Evolutionary conservation across 2,113 vertebrate genomes (phyloP).

Genomic region (Cacatua alba): DNA sequence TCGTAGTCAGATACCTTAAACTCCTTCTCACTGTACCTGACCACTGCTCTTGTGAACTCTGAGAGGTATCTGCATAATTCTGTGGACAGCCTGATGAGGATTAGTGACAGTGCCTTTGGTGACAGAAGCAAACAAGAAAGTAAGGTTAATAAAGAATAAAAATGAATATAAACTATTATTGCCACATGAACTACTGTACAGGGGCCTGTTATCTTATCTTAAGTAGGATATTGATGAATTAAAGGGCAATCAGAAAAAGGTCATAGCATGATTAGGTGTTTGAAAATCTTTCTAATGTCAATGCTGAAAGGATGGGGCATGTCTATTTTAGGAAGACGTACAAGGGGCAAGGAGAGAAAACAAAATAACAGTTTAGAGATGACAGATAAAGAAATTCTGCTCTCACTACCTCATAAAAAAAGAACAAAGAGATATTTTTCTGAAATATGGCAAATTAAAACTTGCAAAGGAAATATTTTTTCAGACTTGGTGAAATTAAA

Average conservation of each 20-base stretch:
- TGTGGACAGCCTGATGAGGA: background rate
- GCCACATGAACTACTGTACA: background rate
- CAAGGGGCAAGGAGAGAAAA: background rate
- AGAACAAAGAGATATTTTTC: background rate
- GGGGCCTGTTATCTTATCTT: background rate
- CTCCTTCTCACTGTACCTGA: background rate
- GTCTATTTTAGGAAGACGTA: background rate
- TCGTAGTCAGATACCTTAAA: background rate
- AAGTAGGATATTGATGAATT: background rate
- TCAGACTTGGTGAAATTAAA: background rate
- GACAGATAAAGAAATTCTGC: background rate
- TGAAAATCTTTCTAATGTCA: conserved; percentile 11
- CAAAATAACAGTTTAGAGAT: background rate
- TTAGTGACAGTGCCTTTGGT: background rate
- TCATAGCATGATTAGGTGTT: background rate
- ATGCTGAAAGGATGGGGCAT: background rate
- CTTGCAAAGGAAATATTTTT: background rate
- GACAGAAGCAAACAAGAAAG: background rate
- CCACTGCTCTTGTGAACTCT: background rate
- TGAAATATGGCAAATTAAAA: background rate
- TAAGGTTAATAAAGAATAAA: background rate
- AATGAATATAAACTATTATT: background rate
- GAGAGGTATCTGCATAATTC: background rate
- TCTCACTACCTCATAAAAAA: background rate
- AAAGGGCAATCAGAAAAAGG: conserved; percentile 8